Conservation (phyloP, 1,140 invertebrate species). For the Drosophila parvula region DNA sequence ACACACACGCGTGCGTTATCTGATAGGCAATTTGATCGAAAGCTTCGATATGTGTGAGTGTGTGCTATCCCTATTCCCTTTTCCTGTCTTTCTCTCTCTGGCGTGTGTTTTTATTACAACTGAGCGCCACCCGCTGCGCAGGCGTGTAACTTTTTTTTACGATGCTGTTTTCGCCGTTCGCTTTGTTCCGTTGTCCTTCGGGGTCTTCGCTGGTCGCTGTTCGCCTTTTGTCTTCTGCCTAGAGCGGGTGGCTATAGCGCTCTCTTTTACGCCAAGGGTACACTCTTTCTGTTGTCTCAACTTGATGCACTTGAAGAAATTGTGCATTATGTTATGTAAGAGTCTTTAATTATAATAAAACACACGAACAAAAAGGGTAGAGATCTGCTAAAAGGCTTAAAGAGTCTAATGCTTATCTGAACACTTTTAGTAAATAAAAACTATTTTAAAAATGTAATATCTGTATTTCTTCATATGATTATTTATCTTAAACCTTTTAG, state of each 20-base stretch:
- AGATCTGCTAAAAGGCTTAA: too few species aligned
- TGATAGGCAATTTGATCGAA: constrained; percentile 76
- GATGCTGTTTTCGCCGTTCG: constrained; percentile 39
- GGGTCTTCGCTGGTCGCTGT: constrained; percentile 2
- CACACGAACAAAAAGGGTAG: neutral
- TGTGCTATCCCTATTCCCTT: constrained; percentile 29
- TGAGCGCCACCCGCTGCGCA: constrained; percentile 74
- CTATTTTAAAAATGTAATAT: too few species aligned
- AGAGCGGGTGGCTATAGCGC: constrained; percentile 42
- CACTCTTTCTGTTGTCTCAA: neutral
- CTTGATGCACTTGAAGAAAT: constrained; percentile 7
- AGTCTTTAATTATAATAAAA: neutral
- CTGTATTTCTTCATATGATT: too few species aligned
- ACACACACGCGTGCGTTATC: constrained; percentile 28
- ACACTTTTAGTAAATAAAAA: too few species aligned
- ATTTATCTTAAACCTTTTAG: too few species aligned
- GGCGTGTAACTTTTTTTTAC: constrained; percentile 70
- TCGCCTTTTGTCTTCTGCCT: constrained; percentile 43
- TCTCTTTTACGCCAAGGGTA: neutral
- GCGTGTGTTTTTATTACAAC: constrained; percentile 66
- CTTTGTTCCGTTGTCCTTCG: constrained; percentile 44
- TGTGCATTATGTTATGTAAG: neutral
- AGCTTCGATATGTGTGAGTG: constrained; percentile 69
- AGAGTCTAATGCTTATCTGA: too few species aligned
- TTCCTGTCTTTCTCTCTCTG: neutral